Conservation (phyloP, 2,113 vertebrate species). For the Lasiurus cinereus region DNA sequence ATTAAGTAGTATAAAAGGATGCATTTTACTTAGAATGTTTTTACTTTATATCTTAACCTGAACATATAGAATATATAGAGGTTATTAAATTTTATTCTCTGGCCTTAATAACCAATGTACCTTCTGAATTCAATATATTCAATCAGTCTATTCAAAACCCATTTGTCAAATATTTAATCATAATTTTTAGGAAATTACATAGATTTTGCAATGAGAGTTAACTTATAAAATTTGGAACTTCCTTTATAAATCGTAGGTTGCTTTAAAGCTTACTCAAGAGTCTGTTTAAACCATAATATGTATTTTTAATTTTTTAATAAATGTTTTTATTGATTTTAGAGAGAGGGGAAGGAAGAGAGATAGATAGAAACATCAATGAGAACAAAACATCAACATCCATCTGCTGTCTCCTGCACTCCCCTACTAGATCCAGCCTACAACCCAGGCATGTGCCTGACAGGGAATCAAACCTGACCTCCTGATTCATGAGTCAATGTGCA, state of each 20-base stretch:
- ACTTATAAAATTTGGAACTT: slow-evolving; percentile 42
- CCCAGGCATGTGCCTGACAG: too few species aligned
- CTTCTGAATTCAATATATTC: background rate
- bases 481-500: too few species aligned
- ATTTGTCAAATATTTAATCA: slow-evolving; percentile 6
- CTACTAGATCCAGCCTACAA: too few species aligned
- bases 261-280: slow-evolving; percentile 32
- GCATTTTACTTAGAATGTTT: background rate
- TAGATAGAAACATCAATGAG: too few species aligned
- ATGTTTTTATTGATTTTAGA: too few species aligned
- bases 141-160: background rate
- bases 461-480: too few species aligned
- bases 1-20: background rate
- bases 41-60: background rate
- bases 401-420: too few species aligned
- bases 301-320: background rate
- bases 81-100: background rate
- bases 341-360: too few species aligned
- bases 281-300: background rate
- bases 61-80: background rate
- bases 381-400: too few species aligned
- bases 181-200: slow-evolving; percentile 26
- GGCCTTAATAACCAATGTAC: background rate
- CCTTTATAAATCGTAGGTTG: background rate
- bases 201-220: background rate